These are phyloP conservation scores for Leptinotarsa juncta DNA, from an alignment of 2,888 invertebrate species.

Conservation along the genomic window DNA sequence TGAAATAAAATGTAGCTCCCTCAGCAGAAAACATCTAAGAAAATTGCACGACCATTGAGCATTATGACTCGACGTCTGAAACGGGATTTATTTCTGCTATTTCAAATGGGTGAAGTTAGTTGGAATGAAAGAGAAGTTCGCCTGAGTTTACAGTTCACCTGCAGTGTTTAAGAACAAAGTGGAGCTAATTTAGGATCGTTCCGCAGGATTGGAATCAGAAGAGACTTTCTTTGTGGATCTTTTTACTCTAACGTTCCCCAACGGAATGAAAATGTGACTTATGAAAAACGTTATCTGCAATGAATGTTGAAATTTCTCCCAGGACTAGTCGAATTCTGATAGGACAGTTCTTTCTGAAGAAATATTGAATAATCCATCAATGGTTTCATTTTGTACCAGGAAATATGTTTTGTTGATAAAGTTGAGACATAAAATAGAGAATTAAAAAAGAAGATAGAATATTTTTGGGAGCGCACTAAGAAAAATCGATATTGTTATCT, in stretches of 20 bases:
- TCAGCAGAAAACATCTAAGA: constrained; percentile 9
- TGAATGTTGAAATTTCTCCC: neutral
- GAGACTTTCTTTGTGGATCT: neutral
- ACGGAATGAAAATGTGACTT: neutral
- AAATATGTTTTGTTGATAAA: neutral
- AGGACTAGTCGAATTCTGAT: too few species aligned
- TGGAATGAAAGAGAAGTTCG: constrained; percentile 12
- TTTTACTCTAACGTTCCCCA: neutral
- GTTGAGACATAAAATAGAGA: neutral
- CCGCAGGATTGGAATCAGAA: constrained; percentile 9
- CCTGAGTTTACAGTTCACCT: constrained; percentile 15
- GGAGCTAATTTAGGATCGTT: constrained; percentile 10
- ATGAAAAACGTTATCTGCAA: neutral
- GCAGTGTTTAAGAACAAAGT: constrained; percentile 12
- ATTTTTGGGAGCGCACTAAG: neutral
- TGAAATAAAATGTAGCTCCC: neutral
- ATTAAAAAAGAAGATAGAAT: neutral
- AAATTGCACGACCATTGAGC: constrained; percentile 14
- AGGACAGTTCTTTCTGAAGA: too few species aligned
- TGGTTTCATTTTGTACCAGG: too few species aligned
- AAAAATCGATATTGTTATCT: constrained; percentile 18
- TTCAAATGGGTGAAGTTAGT: constrained; percentile 12
- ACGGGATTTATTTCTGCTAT: constrained; percentile 14
- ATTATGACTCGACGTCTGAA: neutral
- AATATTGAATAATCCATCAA: too few species aligned